Evolutionary conservation across 2,797 vertebrate species (phyloP).

Genomic region (Siniperca undulata): DNA sequence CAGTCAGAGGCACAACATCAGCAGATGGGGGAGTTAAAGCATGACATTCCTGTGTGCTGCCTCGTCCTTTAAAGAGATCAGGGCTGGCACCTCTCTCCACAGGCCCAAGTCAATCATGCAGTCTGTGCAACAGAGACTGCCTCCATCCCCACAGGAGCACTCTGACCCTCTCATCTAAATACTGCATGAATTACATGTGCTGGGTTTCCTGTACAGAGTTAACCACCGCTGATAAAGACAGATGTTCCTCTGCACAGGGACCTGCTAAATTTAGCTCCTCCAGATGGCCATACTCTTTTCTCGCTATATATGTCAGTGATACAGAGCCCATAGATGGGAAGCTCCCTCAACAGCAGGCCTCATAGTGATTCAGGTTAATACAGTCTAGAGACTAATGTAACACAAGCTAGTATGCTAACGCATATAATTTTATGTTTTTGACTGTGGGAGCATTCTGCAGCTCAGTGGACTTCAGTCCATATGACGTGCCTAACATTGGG

Average conservation of each 20-base stretch:
- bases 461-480: slow-evolving; percentile 9
- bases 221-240: slow-evolving; percentile 81
- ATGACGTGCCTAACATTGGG: slow-evolving; percentile 23
- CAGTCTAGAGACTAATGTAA: slow-evolving; percentile 32
- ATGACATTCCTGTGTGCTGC: slow-evolving; percentile 61
- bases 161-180: slow-evolving; percentile 84
- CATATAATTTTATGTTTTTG: slow-evolving; percentile 19
- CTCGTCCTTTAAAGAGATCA: slow-evolving; percentile 72
- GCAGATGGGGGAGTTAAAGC: slow-evolving; percentile 49
- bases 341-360: slow-evolving; percentile 29
- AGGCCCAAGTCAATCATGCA: slow-evolving; percentile 69
- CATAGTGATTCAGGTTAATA: slow-evolving; percentile 29
- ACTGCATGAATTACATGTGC: slow-evolving; percentile 85
- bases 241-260: slow-evolving; percentile 76
- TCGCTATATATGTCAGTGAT: slow-evolving; percentile 51
- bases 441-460: slow-evolving; percentile 4
- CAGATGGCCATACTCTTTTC: slow-evolving; percentile 57
- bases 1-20: slow-evolving; percentile 49
- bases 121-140: slow-evolving; percentile 58
- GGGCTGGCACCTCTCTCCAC: slow-evolving; percentile 66
- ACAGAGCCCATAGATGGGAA: slow-evolving; percentile 30
- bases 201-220: slow-evolving; percentile 76
- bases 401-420: slow-evolving; percentile 20
- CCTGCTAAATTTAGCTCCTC: slow-evolving; percentile 70
- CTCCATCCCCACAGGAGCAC: slow-evolving; percentile 76